Percentiles rank a stretch among this genome's conserved stretches.
Conservation (phyloP, 23 tunicate genomes). For the Diplosoma virens region DNA sequence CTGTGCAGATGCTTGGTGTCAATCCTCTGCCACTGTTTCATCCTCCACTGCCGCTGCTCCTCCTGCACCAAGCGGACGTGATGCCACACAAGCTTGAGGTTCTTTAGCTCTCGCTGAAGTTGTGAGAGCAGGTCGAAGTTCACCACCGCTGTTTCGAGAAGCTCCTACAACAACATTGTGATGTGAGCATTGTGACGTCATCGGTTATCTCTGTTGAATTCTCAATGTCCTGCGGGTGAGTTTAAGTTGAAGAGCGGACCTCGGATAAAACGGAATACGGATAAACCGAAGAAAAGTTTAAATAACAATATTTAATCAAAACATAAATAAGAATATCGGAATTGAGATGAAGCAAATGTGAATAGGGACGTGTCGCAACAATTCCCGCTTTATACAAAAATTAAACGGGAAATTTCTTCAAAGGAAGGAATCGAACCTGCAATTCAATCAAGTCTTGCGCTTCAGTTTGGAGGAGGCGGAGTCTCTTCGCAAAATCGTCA, state of each 20-base stretch:
- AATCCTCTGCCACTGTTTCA: constrained; percentile 90
- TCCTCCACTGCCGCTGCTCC: constrained; percentile 86
- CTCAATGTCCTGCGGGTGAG: too few species aligned
- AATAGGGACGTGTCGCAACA: too few species aligned
- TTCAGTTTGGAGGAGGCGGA: constrained; percentile 62
- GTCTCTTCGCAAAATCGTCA: constrained; percentile 53
- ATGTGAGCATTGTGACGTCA: too few species aligned
- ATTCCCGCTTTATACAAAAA: too few species aligned
- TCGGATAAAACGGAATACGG: too few species aligned
- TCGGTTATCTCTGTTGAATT: not conserved
- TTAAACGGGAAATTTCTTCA: too few species aligned
- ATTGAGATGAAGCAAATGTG: too few species aligned
- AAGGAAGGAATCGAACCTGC: too few species aligned
- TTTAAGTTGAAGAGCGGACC: too few species aligned
- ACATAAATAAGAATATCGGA: too few species aligned
- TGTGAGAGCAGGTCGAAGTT: constrained; percentile 78
- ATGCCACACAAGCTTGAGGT: constrained; percentile 82
- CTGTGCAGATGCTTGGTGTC: constrained; percentile 78
- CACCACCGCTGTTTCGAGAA: constrained; percentile 75
- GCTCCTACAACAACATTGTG: constrained; percentile 39
- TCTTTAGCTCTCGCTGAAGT: constrained; percentile 74
- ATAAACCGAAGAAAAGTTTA: too few species aligned
- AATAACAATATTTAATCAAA: too few species aligned
- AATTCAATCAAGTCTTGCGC: constrained; percentile 90
- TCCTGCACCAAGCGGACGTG: constrained; percentile 74